Conservation (phyloP, 2,797 vertebrate species). For the Onychomys torridus region DNA sequence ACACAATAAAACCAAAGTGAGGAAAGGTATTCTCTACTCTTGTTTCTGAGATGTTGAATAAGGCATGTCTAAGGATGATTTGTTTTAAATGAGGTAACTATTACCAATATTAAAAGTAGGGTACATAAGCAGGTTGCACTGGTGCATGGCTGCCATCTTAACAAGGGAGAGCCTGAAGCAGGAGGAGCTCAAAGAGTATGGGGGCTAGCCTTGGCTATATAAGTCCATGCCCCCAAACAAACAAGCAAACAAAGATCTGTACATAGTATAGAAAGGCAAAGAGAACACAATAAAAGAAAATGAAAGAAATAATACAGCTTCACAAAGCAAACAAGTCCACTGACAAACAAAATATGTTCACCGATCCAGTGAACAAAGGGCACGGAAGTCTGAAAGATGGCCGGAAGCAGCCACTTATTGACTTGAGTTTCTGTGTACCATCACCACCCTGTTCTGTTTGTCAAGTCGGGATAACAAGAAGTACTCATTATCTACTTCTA, state of each 20-base stretch:
- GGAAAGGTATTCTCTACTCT: not conserved
- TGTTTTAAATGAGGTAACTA: not conserved
- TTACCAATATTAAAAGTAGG: not conserved
- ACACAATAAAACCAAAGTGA: not conserved
- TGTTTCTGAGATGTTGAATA: slow-evolving; percentile 19
- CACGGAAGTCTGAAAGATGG: not conserved
- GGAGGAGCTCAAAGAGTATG: not conserved
- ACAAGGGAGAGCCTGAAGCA: not conserved
- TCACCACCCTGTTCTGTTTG: not conserved
- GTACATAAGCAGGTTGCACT: too few relatives aligned
- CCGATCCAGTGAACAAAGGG: not conserved
- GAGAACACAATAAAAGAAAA: not conserved
- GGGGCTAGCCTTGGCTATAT: not conserved
- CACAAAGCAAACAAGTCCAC: not conserved
- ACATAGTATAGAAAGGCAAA: not conserved
- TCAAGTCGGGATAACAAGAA: not conserved
- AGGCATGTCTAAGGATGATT: not conserved
- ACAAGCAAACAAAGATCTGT: not conserved
- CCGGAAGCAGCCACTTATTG: not conserved
- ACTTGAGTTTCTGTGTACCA: not conserved
- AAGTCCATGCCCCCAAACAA: not conserved
- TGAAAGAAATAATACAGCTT: not conserved
- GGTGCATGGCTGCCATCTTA: not conserved
- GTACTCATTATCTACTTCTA: too few relatives aligned
- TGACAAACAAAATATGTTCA: not conserved